Conservation (phyloP, 2,113 vertebrate species). For the Clinocottus analis region DNA sequence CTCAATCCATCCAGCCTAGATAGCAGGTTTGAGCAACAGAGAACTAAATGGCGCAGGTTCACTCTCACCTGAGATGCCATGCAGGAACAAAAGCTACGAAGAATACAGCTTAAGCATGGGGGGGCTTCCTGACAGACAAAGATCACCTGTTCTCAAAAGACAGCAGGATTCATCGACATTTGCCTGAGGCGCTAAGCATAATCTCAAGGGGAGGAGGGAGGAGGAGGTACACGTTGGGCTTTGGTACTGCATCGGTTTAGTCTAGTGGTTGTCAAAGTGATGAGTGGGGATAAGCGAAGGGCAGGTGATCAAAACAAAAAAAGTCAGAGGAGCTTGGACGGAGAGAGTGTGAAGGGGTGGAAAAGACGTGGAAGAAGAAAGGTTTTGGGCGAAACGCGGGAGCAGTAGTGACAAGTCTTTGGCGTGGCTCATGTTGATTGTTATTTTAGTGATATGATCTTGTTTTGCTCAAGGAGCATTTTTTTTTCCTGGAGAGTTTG, state of each 20-base stretch:
- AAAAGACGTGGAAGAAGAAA: conserved; percentile 20
- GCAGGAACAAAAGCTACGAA: conserved; percentile 42
- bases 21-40: conserved; percentile 35
- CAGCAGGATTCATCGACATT: conserved; percentile 63
- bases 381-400: conserved; percentile 16
- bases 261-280: conserved; percentile 58
- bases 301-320: conserved; percentile 32
- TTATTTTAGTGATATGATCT: conserved; percentile 58
- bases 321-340: conserved; percentile 8
- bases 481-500: conserved; percentile 32
- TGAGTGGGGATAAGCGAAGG: background rate
- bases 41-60: conserved; percentile 52
- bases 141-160: conserved; percentile 68
- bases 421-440: conserved; percentile 44
- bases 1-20: conserved; percentile 46
- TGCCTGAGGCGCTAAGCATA: conserved; percentile 60
- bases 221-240: conserved; percentile 36
- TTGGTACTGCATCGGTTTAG: conserved; percentile 60
- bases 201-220: conserved; percentile 24
- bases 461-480: conserved; percentile 51
- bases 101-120: conserved; percentile 30
- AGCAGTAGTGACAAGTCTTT: conserved; percentile 14
- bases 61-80: conserved; percentile 36
- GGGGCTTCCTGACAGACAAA: conserved; percentile 42
- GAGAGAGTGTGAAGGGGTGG: background rate